Evolutionary conservation across 2,797 vertebrate species (phyloP).

Genomic region (Mionectes olivaceus): DNA sequence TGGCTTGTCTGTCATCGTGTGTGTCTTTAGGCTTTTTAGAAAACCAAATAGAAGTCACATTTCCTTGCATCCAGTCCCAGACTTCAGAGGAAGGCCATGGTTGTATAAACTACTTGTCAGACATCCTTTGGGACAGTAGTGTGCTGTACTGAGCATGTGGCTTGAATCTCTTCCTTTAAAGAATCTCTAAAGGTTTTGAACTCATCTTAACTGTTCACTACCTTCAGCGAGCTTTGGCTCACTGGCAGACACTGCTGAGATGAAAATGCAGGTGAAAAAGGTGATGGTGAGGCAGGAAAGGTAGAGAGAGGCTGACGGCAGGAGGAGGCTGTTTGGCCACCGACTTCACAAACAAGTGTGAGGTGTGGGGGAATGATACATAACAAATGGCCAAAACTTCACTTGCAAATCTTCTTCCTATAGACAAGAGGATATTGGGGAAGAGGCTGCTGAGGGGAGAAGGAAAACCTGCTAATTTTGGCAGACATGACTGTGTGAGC

Average conservation of each 20-base stretch:
- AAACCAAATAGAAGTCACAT: background rate
- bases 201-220: background rate
- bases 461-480: background rate
- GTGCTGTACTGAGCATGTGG: background rate
- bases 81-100: background rate
- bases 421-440: background rate
- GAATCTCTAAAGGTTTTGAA: background rate
- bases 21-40: background rate
- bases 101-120: background rate
- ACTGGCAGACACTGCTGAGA: background rate
- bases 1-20: background rate
- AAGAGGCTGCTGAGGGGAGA: background rate
- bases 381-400: constrained; percentile 8
- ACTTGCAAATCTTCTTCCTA: background rate
- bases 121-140: background rate
- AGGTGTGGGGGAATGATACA: background rate
- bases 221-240: background rate
- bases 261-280: background rate
- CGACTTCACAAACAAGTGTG: constrained; percentile 30
- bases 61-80: background rate
- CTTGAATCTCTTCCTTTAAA: background rate
- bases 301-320: background rate
- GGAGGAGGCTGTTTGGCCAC: background rate
- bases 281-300: background rate
- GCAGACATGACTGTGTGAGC: background rate